Conservation (phyloP, 2,797 vertebrate genomes). For the Caiman crocodilus region DNA sequence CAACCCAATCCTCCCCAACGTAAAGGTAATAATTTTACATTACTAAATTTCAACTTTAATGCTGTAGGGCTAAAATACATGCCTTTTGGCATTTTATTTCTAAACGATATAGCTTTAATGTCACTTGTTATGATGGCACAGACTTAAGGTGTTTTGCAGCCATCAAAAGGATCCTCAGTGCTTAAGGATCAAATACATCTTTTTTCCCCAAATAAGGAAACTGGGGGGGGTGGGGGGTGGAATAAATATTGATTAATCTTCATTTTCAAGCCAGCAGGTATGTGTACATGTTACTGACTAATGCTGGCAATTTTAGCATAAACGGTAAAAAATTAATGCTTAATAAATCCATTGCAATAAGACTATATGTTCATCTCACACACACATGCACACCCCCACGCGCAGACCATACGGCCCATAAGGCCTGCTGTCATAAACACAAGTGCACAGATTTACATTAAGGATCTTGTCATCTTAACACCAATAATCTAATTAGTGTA, state of each 20-base stretch:
- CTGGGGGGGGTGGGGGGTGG: no score
- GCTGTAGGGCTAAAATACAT: background rate
- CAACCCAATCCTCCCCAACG: background rate
- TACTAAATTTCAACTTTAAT: background rate
- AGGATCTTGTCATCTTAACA: background rate
- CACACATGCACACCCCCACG: background rate
- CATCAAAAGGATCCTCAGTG: background rate
- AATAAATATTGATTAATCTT: background rate
- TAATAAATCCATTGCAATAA: fast-evolving
- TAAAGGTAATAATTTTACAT: background rate
- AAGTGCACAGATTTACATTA: background rate
- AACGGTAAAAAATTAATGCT: background rate
- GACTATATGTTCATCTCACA: fast-evolving
- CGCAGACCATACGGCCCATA: background rate
- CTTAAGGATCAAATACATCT: no score
- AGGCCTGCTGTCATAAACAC: fast-evolving
- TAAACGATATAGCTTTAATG: background rate
- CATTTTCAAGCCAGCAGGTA: background rate
- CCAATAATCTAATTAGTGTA: slow-evolving; percentile 10
- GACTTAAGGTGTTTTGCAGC: background rate
- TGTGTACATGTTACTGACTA: background rate
- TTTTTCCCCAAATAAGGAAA: background rate
- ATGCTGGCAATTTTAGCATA: fast-evolving
- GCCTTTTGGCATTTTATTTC: slow-evolving; percentile 3
- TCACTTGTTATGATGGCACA: background rate